Evolutionary conservation across 1,140 invertebrate species (phyloP).

Genomic region (Plectrocnemia conspersa): DNA sequence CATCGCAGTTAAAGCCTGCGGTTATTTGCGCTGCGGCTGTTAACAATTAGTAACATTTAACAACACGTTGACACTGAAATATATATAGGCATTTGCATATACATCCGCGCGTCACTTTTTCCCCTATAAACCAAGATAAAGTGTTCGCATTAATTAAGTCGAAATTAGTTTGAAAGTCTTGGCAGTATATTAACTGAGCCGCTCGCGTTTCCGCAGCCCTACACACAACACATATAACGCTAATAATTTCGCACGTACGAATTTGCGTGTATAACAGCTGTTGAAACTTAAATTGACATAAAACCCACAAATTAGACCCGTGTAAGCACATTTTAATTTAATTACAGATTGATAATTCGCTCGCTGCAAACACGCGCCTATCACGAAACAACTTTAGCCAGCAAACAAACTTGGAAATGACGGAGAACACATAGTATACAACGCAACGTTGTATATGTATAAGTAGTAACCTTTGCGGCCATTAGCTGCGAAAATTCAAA

Average conservation of each 20-base stretch:
- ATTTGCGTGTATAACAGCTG: background rate
- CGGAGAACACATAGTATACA: too few relatives aligned
- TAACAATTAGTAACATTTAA: too few relatives aligned
- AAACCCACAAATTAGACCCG: constrained; percentile 6
- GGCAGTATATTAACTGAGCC: background rate
- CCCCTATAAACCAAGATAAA: too few relatives aligned
- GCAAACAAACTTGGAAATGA: constrained; percentile 13
- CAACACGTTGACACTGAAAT: too few relatives aligned
- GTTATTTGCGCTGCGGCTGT: too few relatives aligned
- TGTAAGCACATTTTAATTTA: constrained; percentile 20
- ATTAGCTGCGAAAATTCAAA: background rate
- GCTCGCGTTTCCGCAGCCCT: background rate
- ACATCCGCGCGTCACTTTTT: too few relatives aligned
- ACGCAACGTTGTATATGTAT: too few relatives aligned
- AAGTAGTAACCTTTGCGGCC: background rate
- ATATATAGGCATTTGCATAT: too few relatives aligned
- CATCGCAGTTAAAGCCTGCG: too few relatives aligned
- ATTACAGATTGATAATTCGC: constrained; percentile 23
- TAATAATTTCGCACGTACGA: background rate
- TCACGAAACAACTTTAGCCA: constrained; percentile 11
- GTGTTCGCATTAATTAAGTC: too few relatives aligned
- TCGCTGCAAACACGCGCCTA: background rate
- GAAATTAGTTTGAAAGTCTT: too few relatives aligned
- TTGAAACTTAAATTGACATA: constrained; percentile 10
- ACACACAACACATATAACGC: background rate